A percentile compares a stretch with the other conserved stretches of the same genome.
Evolutionary conservation across 1,140 invertebrate species (phyloP).

Genomic region (Drosophila carrolli): DNA sequence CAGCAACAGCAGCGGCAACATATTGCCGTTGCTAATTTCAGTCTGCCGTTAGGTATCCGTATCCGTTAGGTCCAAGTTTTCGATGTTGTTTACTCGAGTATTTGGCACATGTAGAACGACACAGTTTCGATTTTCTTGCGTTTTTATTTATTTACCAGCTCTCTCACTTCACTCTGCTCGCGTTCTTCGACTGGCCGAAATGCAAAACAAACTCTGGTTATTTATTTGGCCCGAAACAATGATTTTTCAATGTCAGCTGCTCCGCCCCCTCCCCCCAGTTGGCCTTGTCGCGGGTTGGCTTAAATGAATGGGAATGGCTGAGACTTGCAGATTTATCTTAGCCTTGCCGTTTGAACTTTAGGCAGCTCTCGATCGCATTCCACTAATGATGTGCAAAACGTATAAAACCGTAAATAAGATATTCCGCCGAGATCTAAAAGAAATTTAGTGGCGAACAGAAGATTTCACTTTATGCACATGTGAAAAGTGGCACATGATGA

Average conservation of each 20-base stretch:
- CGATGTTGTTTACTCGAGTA: conserved; percentile 58
- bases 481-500: conserved; percentile 80
- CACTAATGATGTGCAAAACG: conserved; percentile 30
- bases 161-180: conserved; percentile 5
- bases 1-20: conserved; percentile 59
- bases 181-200: conserved; percentile 40
- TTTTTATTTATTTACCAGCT: not conserved
- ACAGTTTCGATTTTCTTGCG: conserved; percentile 19
- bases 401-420: conserved; percentile 7
- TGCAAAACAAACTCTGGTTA: conserved; percentile 49
- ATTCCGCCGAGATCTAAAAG: conserved; percentile 37
- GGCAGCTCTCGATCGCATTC: conserved; percentile 35
- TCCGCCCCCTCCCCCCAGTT: conserved; percentile 46
- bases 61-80: conserved; percentile 70
- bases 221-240: conserved; percentile 36
- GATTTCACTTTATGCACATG: conserved; percentile 80
- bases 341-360: conserved; percentile 49
- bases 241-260: conserved; percentile 64
- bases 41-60: conserved; percentile 60
- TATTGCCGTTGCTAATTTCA: conserved; percentile 77
- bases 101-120: conserved; percentile 71
- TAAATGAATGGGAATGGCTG: conserved; percentile 26
- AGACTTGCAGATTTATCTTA: conserved; percentile 14
- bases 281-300: conserved; percentile 45
- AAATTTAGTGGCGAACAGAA: conserved; percentile 48